Evolutionary conservation across 2,888 invertebrate genomes (phyloP).

Genomic region (Hirtodrosophila alboralis): DNA sequence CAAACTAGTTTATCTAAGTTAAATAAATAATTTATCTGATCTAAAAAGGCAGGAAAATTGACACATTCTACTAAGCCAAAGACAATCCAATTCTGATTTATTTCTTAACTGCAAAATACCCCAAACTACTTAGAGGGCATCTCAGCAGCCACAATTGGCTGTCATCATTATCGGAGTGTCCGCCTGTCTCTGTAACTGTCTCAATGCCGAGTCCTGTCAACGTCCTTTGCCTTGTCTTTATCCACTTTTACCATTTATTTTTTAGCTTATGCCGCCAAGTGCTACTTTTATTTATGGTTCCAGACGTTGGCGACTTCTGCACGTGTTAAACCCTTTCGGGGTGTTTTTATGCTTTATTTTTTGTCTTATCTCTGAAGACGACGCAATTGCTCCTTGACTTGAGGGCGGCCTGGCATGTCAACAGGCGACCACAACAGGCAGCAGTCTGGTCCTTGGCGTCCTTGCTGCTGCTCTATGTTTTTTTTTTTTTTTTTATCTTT

Average conservation of each 20-base stretch:
- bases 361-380: conserved; percentile 49
- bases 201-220: conserved; percentile 48
- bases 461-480: neutral
- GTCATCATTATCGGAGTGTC: conserved; percentile 63
- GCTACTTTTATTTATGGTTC: conserved; percentile 67
- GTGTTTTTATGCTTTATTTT: conserved; percentile 15
- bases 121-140: conserved; percentile 4
- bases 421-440: conserved; percentile 61
- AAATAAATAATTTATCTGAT: no score
- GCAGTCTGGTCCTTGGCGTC: conserved; percentile 27
- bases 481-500: conserved; percentile 68
- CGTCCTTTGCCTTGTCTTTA: conserved; percentile 39
- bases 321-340: conserved; percentile 73
- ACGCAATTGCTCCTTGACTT: conserved; percentile 58
- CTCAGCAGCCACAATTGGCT: conserved; percentile 56
- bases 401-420: conserved; percentile 55
- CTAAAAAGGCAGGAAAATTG: no score
- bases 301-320: conserved; percentile 50
- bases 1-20: no score
- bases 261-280: conserved; percentile 32
- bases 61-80: no score
- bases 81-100: neutral
- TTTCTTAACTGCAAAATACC: neutral
- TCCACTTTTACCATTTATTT: conserved; percentile 9
- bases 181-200: conserved; percentile 38